Conservation (phyloP, 2,888 invertebrate species). For the Aromia moschata region DNA sequence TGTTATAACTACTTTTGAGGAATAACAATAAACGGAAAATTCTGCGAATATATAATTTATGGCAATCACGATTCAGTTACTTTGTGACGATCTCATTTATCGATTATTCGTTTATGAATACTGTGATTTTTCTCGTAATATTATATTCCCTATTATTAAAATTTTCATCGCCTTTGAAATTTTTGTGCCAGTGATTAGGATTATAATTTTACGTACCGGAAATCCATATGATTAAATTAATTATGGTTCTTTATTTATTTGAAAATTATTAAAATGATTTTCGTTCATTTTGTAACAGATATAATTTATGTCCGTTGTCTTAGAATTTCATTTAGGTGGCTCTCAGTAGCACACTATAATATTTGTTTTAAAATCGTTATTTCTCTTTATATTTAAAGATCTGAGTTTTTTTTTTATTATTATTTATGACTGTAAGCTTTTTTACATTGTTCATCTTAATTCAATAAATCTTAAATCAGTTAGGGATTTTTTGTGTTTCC, state of each 20-base stretch:
- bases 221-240: not conserved
- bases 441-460: constrained; percentile 22
- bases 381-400: constrained; percentile 2
- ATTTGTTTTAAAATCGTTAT: not conserved
- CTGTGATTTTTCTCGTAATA: constrained; percentile 40
- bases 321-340: not conserved
- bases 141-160: constrained; percentile 29
- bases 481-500: no score
- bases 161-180: constrained; percentile 8
- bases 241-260: no score
- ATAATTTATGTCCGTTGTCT: not conserved
- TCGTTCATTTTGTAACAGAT: constrained; percentile 1
- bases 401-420: constrained; percentile 20
- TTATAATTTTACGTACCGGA: not conserved
- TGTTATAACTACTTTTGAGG: no score
- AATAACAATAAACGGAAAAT: no score
- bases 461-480: constrained; percentile 24
- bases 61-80: no score
- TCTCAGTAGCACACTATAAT: not conserved
- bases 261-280: no score
- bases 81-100: not conserved
- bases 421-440: constrained; percentile 18
- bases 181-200: constrained; percentile 17
- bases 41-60: no score
- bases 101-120: constrained; percentile 32